phyloP scores from a whole-genome alignment of 2,113 vertebrate genomes.

The Tupaia tana region DNA sequence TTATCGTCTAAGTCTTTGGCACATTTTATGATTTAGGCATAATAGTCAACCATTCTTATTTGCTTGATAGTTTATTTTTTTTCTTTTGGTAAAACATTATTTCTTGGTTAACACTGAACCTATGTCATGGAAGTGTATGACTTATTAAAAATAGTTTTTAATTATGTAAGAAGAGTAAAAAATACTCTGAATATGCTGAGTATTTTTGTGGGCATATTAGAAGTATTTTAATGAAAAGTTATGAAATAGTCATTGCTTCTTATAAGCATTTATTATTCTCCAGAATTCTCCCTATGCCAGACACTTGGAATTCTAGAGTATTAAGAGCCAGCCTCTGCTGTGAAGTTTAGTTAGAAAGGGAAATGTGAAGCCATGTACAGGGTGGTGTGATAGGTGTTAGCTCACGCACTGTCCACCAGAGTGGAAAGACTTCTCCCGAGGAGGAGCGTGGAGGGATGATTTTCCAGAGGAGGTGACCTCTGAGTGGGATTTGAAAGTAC shows the following conservation, averaged over 20 bases:
- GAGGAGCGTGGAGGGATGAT: not conserved
- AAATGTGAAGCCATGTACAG: not conserved
- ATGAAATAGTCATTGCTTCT: not conserved
- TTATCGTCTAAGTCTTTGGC: not conserved
- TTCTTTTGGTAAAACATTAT: not conserved
- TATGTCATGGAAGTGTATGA: not conserved
- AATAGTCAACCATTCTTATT: not conserved
- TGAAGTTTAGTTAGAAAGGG: not conserved
- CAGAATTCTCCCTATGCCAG: not conserved
- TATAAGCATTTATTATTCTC: not conserved
- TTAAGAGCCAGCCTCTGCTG: not conserved
- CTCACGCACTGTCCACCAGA: not conserved
- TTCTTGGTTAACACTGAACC: not conserved
- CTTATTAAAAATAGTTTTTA: not conserved
- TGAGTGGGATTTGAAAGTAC: not conserved
- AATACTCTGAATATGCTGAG: not conserved
- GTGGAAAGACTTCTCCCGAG: not conserved
- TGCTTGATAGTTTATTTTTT: not conserved
- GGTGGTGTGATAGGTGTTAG: not conserved
- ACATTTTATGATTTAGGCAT: not conserved
- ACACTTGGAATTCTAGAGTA: not conserved
- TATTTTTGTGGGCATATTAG: not conserved
- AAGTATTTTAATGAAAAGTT: not conserved
- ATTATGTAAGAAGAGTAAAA: constrained; percentile 6
- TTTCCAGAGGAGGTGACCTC: constrained; percentile 8